Base-by-base conservation (phyloP, 1,140 invertebrate genomes). In the Aphelinus certus region DNA sequence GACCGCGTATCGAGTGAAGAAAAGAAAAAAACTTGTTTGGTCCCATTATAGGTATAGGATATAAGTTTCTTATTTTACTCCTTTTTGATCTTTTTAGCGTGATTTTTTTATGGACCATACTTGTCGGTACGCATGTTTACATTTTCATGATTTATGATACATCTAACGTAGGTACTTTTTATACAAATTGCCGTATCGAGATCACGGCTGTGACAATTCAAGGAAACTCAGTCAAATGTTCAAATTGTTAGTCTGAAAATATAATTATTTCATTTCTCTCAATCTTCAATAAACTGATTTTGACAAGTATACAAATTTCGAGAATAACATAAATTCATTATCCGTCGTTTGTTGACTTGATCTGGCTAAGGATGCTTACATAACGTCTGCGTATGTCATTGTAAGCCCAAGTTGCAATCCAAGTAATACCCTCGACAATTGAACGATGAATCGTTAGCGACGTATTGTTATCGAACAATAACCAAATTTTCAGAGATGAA, bases 31-130 rank as follows among this genome's bases (percentile, higher is more conserved):
- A 83, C 26, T 82, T 71, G 65, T 81, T 88, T 88, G 86, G 86
- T 88, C 86, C 86, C 86, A 83, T 83, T 71, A 79, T 83, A 86
- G 81, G 80, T 86, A 85, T 81, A 86, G 81, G 83, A 82, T 85
- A 81, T 79, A 80, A 68, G 75, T 67, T 71, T 78, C 74, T 73
- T 73, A 77, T 81, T 77, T 65, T 76, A 3, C 74, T 56, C 68
- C n/a, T 26, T 60, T 26, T 10, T 53, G 55, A 45, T 64, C 47
- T 42, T 75, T 78, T 77, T 56, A 81, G 78, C 77, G 71, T 78
- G 79, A 81, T 53, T 53, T 53, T 53, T 61, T 43, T 55, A 65
- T 60, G 62, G 66, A 66, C 61, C 61, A 65, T 65, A 47, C 7
- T 65, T 71, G 9, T 56, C 62, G 61, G 58, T 71, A 71, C 56